Base-by-base conservation (phyloP, 1,140 invertebrate species). In the Marisa cornuarietis region DNA sequence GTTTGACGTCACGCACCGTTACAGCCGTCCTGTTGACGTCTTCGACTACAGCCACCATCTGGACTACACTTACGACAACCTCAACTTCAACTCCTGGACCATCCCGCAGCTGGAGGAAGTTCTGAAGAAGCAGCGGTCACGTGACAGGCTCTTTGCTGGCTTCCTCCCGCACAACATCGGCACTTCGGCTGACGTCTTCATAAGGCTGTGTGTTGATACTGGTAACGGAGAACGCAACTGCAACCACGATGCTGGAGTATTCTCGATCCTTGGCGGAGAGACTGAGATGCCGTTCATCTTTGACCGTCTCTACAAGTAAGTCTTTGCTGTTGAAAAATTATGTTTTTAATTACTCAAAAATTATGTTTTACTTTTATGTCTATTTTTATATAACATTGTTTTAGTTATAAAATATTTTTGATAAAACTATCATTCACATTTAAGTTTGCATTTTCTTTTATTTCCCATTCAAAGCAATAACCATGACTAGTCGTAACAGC, bases 231-330 rank as follows among this genome's bases (percentile, higher is more conserved):
- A 61, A 16, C 72, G 58, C 31, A 69, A 75, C 79, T 84, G 83
- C 61, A 51, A 76, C 42, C 69, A 84, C n/a, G 66, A 78, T 31
- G 83, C 83, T n/a, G 83, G 83, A 54, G 66, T 63, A 16, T 84
- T 84, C 79, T 79, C 74, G 18, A 16, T 84, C 61, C 76, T 84
- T 51, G 83, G 83, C 16, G 83, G 83, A 9, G 76, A 82, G 26
- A 58, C 65, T 10, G 83, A 84, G 54, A 84, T 82, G 83, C 83
- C 83, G 20, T 84, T 79, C 65, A 51, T 51, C 26, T 84, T 84
- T 73, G 83, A 84, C 66, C 76, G 79, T 51, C 79, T 82, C 31
- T 78, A 78, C 81, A 82, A 80, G 66, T 78, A 75, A 14, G 74
- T 76, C 26, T 71, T 81, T 16, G 31, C 31, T 42, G 31, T 6